These are phyloP conservation scores for Odontocolon sp. DNA, from an alignment of 2,888 invertebrate species.

Conservation along the genomic window DNA sequence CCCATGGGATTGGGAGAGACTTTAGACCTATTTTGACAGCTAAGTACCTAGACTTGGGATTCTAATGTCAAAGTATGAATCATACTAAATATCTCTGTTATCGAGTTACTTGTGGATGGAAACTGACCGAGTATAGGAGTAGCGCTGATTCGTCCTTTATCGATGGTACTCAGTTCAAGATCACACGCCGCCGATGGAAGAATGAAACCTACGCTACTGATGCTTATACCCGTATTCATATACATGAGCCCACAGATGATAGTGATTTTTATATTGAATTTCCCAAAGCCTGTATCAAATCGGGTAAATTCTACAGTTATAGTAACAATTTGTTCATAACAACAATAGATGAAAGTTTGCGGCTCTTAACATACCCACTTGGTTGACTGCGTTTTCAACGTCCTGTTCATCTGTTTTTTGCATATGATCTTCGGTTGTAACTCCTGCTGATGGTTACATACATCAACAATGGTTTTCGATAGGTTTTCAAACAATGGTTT, in stretches of 20 bases:
- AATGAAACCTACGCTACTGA: conserved; percentile 91
- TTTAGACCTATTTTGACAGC: no score
- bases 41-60: no score
- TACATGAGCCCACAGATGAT: conserved; percentile 91
- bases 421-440: background rate
- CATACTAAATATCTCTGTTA: no score
- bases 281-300: conserved; percentile 91
- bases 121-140: conserved; percentile 88
- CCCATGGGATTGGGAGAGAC: no score
- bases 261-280: conserved; percentile 89
- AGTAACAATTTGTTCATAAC: no score
- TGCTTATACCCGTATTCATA: conserved; percentile 91
- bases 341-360: no score
- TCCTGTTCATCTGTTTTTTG: conserved; percentile 65
- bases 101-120: no score
- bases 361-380: conserved; percentile 67
- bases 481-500: no score
- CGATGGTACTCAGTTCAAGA: conserved; percentile 89
- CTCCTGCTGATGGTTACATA: no score
- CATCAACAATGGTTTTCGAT: no score
- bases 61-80: background rate
- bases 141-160: conserved; percentile 90
- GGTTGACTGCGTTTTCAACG: conserved; percentile 70
- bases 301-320: no score
- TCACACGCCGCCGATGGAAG: conserved; percentile 92